Evolutionary conservation across 2,797 vertebrate species (phyloP), one percentile per base, ranked within the genome.

Genomic region (Scleropages formosus): DNA sequence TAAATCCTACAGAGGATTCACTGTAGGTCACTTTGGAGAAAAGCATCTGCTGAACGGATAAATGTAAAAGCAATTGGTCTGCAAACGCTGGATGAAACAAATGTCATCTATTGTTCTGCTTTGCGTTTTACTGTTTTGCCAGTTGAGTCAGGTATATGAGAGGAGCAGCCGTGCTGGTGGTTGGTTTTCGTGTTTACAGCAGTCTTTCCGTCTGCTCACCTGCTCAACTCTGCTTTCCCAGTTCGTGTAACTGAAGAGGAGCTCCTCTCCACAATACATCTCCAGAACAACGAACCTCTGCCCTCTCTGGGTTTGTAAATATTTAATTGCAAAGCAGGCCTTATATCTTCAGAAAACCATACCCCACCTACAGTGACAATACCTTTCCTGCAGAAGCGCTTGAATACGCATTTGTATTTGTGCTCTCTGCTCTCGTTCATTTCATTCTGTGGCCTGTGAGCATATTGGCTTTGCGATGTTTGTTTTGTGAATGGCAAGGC

Each of bases 211-310:
- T 79, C 80, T 76, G 26, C 47, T 7, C n/a, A 58, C 63, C 75
- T 84, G 82, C 88, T 89, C 85, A 78, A 74, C 84, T 85, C 87
- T 86, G 80, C 78, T 71, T 82, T 80, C 78, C 77, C 44, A 26
- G 70, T 76, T 81, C 49, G 74, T 80, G 81, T 76, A 75, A 71
- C 72, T 75, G 76, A 74, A 78, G 78, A 46, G 24, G 60, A 56
- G 65, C 77, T 74, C 8, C 62, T 73, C 75, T 64, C 74, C 60
- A 68, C 75, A 24, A 77, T 16, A 0, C 11, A 0, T 70, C 53
- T 62, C 56, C 73, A 53, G 62, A 65, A 31, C 78, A 74, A 66
- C 81, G 12, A 24, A 78, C 76, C 64, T 76, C 58, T 7, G 20
- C 63, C 46, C 71, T 22, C 47, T 75, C 79, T 70, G 69, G 68